Percentiles rank a stretch among this genome's conserved stretches.
Conservation (phyloP, 2,888 invertebrate species). For the Pterostichus niger region DNA sequence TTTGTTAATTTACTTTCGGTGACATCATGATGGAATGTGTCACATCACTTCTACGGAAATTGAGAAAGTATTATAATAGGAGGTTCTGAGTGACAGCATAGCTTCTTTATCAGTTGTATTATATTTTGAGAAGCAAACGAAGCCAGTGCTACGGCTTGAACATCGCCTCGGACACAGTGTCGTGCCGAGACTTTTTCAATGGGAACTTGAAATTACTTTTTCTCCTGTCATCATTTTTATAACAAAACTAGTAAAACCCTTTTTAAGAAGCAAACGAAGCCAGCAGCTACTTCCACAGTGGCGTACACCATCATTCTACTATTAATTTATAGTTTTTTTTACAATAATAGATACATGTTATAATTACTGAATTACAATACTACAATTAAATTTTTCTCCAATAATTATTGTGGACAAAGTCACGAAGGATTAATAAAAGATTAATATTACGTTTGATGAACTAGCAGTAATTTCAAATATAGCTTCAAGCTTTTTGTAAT, state of each 20-base stretch:
- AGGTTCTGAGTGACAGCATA: slow-evolving; percentile 76
- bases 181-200: slow-evolving; percentile 2
- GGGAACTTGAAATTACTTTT: background rate
- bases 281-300: no score
- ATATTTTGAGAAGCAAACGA: slow-evolving; percentile 71
- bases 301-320: no score
- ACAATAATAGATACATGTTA: no score
- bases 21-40: slow-evolving; percentile 67
- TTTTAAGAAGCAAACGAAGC: no score
- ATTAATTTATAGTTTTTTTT: no score
- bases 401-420: no score
- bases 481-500: no score
- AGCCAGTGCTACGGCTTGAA: slow-evolving; percentile 9
- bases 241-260: background rate
- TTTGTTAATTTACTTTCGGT: slow-evolving; percentile 76
- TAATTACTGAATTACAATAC: no score
- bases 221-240: background rate
- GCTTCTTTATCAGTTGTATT: slow-evolving; percentile 77
- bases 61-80: slow-evolving; percentile 72
- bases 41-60: slow-evolving; percentile 67
- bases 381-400: no score
- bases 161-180: slow-evolving; percentile 1
- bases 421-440: no score
- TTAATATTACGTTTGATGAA: no score
- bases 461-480: no score